Base-by-base conservation (phyloP, 1,140 invertebrate genomes). In the Leptopilina clavipes region DNA sequence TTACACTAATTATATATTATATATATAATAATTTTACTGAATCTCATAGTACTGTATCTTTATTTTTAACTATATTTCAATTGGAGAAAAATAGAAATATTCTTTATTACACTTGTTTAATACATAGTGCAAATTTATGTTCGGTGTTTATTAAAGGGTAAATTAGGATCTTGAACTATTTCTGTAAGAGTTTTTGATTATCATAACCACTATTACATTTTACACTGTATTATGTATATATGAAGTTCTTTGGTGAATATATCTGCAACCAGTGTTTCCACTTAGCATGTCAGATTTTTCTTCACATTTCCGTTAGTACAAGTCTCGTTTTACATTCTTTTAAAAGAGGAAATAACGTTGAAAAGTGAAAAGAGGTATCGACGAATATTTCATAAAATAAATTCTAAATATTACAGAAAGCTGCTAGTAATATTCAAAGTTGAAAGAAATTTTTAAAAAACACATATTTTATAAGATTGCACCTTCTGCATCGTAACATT, bases 221-320 rank as follows among this genome's bases (percentile, higher is more conserved):
- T 31, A 31, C 25, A 31, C 25, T 31, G 25, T 31, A 31, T n/a
- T n/a, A n/a, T n/a, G n/a, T n/a, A n/a, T n/a, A n/a, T n/a, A 48
- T 48, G n/a, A 52, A 17, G 48, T 17, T 52, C 17, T 52, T 17
- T 17, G n/a, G n/a, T 17, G 48, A 52, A 52, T 17, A 52, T 17
- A 12, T 52, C n/a, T 52, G 14, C 14, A 52, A 52, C 48, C 48
- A 52, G 48, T 52, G 48, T 52, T 52, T 52, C 48, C 48, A 52
- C 48, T 52, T 52, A 52, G 48, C n/a, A 52, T 52, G 48, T n/a
- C 48, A 52, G 48, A 52, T 52, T 52, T 52, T 52, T 52, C 48
- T 52, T 52, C 48, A 52, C 17, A 52, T 52, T 52, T 52, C 14
- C 48, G n/a, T 52, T 17, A 52, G 48, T 52, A 17, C 48, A 52